phyloP scores from a whole-genome alignment of 2,888 invertebrate species.

The Galeopsomyia nigrocyanea region DNA sequence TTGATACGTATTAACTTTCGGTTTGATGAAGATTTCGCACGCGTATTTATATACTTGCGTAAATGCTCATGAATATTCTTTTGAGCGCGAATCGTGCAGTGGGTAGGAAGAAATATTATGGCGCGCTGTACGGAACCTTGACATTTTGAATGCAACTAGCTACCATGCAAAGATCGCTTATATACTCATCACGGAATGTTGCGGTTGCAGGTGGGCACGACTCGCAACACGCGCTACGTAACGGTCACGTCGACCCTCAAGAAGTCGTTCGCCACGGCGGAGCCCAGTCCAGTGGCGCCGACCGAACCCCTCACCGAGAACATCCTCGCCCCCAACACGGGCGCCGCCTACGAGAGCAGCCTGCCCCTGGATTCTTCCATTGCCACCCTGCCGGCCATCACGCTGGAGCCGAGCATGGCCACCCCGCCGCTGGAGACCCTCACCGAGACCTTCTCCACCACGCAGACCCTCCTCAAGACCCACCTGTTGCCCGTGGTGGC shows the following conservation, averaged over 20 bases:
- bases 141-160: too few relatives aligned
- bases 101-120: too few relatives aligned
- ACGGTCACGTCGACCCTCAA: constrained; percentile 90
- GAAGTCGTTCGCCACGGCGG: constrained; percentile 79
- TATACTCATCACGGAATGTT: too few relatives aligned
- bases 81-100: too few relatives aligned
- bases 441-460: constrained; percentile 93
- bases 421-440: constrained; percentile 90
- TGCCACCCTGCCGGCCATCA: constrained; percentile 86
- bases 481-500: constrained; percentile 88
- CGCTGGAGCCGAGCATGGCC: constrained; percentile 81
- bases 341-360: constrained; percentile 80
- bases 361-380: constrained; percentile 81
- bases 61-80: too few relatives aligned
- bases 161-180: too few relatives aligned
- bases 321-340: constrained; percentile 81
- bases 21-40: too few relatives aligned
- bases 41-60: too few relatives aligned
- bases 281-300: constrained; percentile 70
- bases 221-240: constrained; percentile 88
- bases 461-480: constrained; percentile 89
- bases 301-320: constrained; percentile 89
- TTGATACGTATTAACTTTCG: too few relatives aligned
- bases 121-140: too few relatives aligned
- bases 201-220: constrained; percentile 81